Base-by-base conservation (phyloP, 2,888 invertebrate species). In the Melinaea marsaeus region DNA sequence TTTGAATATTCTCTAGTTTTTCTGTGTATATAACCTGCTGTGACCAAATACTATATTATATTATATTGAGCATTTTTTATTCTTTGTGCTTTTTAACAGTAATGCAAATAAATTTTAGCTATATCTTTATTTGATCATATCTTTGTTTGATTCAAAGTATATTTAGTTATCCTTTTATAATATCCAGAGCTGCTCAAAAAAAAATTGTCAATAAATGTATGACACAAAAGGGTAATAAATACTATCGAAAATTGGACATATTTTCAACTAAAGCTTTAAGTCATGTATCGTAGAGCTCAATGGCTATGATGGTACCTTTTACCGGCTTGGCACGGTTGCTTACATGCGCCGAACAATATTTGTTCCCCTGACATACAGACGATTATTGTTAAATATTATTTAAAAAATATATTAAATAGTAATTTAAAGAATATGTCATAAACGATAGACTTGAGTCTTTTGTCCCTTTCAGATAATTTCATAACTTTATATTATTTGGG, bases 261-360 rank as follows among this genome's bases (percentile, higher is more conserved):
- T 79, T 75, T 74, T 65, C 73, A 73, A 80, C 77, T 69, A 74
- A 74, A 74, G 73, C 69, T 64, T 67, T 67, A 68, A 72, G 69
- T 67, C 74, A 75, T 74, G 73, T 72, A 75, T 78, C 72, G 75
- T 69, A 69, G 45, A 64, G 65, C 61, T 62, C 69, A 63, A 73
- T 70, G 73, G 72, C 70, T 67, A 72, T 71, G 72, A 72, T 71
- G 68, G 66, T 66, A 67, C 64, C 68, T 73, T 75, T 76, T 66
- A 62, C 63, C 61, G 65, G 61, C 55, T 71, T 72, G 69, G 69
- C 13, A 1, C 42, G 42, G 11, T 72, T 73, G 73, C 70, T 75
- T 76, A 77, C 69, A 66, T 69, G 73, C 71, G 74, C 68, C 73
- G 64, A 68, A 74, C 75, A 75, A 76, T 79, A 80, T 80, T 78